Base-by-base conservation (phyloP, 2,797 vertebrate species). In the Mormyrops attenuatus region DNA sequence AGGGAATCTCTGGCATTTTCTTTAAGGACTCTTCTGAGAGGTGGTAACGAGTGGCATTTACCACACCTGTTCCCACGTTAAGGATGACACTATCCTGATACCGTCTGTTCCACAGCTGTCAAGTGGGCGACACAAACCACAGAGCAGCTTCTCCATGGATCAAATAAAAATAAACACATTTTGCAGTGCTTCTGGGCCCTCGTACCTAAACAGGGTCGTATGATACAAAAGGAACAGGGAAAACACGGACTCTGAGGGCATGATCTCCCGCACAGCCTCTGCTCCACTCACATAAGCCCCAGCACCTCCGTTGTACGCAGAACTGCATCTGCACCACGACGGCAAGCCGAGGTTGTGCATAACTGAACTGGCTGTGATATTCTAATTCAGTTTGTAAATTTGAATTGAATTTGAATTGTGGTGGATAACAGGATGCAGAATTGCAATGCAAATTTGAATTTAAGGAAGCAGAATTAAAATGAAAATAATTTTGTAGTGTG, bases 151-250 rank as follows among this genome's bases (percentile, higher is more conserved):
- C 60, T 88, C 66, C 50, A 13, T 82, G 57, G 87, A 86, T 82
- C 11, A 73, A 89, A 90, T 90, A 91, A 87, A 90, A 91, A 92
- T 89, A 73, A 88, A 90, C 44, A 57, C 86, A 88, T 90, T 60
- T 91, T 69, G 26, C 38, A 88, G 60, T 89, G 85, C 92, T 91
- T 92, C 82, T 73, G 90, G 90, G 90, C 89, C 89, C 88, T 91
- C 73, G 82, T 89, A 95, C 94, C 94, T 94, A 94, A 94, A 95
- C 92, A 95, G 95, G 95, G 96, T 97, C 96, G 97, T 96, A 97
- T 95, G 95, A 95, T 95, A 94, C 95, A 95, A 93, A 95, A 94
- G 95, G 94, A 52, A 90, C 89, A 92, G 91, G 93, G 92, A 93
- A 93, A 73, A 88, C 91, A 90, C 17, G 66, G 92, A 92, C 94